Evolutionary conservation across 2,113 vertebrate genomes (phyloP).

Genomic region (Leptobrachium ailaonicum): DNA sequence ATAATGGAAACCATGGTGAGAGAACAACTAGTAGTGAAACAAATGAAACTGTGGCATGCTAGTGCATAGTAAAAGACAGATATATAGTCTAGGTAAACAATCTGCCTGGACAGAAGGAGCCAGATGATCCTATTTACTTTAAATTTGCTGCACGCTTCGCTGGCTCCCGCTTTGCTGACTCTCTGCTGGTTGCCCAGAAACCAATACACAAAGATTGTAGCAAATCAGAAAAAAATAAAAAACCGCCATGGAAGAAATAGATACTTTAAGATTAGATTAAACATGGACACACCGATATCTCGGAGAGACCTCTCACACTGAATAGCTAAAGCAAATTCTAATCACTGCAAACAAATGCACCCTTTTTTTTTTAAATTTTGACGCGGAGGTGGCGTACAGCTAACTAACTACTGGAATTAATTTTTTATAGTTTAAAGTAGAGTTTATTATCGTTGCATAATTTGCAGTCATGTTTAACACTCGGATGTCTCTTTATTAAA

Average conservation of each 20-base stretch:
- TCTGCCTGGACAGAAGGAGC: slow-evolving; percentile 4
- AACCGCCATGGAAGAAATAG: slow-evolving; percentile 71
- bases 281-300: slow-evolving; percentile 69
- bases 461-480: slow-evolving; percentile 65
- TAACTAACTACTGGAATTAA: slow-evolving; percentile 80
- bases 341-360: slow-evolving; percentile 60
- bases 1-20: slow-evolving; percentile 6
- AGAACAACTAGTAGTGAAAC: not conserved
- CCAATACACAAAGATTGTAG: slow-evolving; percentile 72
- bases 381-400: slow-evolving; percentile 61
- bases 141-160: slow-evolving; percentile 62
- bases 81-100: slow-evolving; percentile 33
- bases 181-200: slow-evolving; percentile 73
- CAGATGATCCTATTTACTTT: slow-evolving; percentile 58
- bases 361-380: slow-evolving; percentile 60
- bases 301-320: slow-evolving; percentile 8
- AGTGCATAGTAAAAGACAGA: slow-evolving; percentile 25
- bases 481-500: slow-evolving; percentile 85
- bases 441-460: slow-evolving; percentile 69
- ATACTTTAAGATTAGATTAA: slow-evolving; percentile 73
- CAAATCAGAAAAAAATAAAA: slow-evolving; percentile 64
- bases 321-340: slow-evolving; percentile 64
- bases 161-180: not conserved
- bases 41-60: slow-evolving; percentile 17
- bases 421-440: slow-evolving; percentile 79